Conservation (phyloP, 2,888 invertebrate genomes). For the Anoplius nigerrimus region DNA sequence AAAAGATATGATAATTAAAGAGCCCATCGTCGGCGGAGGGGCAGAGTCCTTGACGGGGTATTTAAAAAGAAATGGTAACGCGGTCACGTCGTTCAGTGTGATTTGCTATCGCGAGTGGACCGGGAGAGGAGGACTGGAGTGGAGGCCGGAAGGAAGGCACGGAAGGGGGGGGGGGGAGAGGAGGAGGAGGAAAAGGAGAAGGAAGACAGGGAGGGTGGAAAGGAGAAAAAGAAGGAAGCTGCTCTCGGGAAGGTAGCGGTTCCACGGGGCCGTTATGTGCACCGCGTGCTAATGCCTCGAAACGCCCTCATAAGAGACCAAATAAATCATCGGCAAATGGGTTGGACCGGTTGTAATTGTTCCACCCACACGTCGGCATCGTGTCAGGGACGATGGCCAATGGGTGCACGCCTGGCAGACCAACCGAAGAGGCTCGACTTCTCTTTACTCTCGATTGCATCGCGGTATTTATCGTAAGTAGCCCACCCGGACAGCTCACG, state of each 20-base stretch:
- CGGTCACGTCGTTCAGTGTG: constrained; percentile 28
- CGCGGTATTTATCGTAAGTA: constrained; percentile 1
- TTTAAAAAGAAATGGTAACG: constrained; percentile 17
- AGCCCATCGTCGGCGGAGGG: too few relatives aligned
- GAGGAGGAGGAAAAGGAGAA: not conserved
- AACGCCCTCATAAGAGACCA: constrained; percentile 37
- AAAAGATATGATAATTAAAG: too few relatives aligned
- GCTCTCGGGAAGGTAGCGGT: constrained; percentile 10
- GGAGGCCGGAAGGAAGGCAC: not conserved
- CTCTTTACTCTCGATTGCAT: constrained; percentile 6
- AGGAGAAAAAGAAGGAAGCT: not conserved
- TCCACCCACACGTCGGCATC: constrained; percentile 29
- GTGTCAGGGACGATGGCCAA: constrained; percentile 48
- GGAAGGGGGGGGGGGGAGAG: constrained; percentile 3
- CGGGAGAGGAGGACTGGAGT: not conserved
- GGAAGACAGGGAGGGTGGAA: constrained; percentile 6
- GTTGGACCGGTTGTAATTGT: constrained; percentile 62
- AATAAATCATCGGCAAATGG: constrained; percentile 63
- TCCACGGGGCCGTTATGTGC: constrained; percentile 36
- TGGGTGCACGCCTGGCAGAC: constrained; percentile 8
- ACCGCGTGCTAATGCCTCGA: constrained; percentile 48
- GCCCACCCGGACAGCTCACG: too few relatives aligned
- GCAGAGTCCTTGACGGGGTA: not conserved
- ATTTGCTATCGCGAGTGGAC: constrained; percentile 15
- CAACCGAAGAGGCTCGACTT: not conserved